These are phyloP conservation scores for Mohoua ochrocephala DNA, from an alignment of 2,113 vertebrate genomes.

Conservation along the genomic window DNA sequence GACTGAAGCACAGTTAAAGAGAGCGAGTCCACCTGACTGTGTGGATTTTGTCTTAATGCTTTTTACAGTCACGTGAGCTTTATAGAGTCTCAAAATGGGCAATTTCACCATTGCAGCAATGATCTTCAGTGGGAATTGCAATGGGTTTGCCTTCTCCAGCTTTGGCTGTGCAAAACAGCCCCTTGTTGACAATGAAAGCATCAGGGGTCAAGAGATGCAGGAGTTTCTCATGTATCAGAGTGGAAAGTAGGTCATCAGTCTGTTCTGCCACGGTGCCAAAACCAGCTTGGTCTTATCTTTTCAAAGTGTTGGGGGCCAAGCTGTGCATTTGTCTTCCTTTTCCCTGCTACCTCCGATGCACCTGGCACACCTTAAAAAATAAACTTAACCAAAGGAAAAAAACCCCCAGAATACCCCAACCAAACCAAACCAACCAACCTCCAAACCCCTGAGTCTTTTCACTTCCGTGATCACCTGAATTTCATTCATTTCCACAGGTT, in stretches of 20 bases:
- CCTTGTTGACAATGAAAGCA: neutral
- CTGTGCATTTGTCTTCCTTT: neutral
- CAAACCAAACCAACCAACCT: accelerated
- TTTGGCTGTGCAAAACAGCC: neutral
- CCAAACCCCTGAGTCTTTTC: neutral
- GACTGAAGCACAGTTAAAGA: neutral
- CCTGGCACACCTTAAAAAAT: neutral
- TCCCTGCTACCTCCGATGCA: neutral
- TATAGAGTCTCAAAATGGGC: neutral
- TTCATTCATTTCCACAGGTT: neutral
- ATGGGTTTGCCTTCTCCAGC: neutral
- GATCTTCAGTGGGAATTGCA: neutral
- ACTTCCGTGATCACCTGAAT: neutral
- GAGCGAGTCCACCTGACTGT: neutral
- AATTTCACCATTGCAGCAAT: neutral
- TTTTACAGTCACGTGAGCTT: neutral
- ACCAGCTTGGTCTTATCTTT: neutral
- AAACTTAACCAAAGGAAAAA: neutral
- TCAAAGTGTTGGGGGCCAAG: neutral
- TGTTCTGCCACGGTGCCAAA: neutral
- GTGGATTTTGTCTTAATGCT: neutral
- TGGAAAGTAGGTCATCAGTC: neutral
- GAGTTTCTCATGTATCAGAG: neutral
- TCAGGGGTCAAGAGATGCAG: neutral
- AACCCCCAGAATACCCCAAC: neutral